phyloP scores from a whole-genome alignment of 1,140 invertebrate genomes.

The Drosophila sp. region DNA sequence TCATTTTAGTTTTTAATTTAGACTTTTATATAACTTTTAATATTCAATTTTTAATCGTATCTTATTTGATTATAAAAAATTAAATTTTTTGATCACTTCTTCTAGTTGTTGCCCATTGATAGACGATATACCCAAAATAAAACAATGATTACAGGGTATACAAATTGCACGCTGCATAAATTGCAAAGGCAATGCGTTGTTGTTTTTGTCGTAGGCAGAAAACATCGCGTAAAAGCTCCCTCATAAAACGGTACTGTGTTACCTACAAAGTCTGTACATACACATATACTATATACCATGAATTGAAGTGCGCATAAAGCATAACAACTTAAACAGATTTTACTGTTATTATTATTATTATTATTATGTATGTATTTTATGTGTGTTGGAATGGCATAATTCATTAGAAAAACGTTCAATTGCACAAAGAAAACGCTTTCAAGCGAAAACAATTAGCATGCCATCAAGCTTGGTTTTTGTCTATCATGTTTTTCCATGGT shows the following conservation, averaged over 20 bases:
- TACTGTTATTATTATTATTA: constrained; percentile 43
- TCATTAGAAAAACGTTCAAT: constrained; percentile 66
- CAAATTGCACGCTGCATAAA: constrained; percentile 64
- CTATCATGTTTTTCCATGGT: background rate
- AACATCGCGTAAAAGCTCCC: constrained; percentile 25
- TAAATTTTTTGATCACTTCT: too few relatives aligned
- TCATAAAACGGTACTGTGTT: constrained; percentile 17
- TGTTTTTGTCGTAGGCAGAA: constrained; percentile 45
- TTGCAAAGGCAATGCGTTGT: constrained; percentile 28
- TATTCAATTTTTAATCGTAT: too few relatives aligned
- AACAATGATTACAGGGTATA: constrained; percentile 16
- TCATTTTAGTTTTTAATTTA: too few relatives aligned
- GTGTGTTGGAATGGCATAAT: constrained; percentile 24
- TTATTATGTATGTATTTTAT: constrained; percentile 15
- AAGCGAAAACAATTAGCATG: constrained; percentile 55
- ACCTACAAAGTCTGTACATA: constrained; percentile 31
- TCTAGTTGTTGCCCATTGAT: too few relatives aligned
- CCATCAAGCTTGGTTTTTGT: constrained; percentile 31
- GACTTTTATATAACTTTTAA: background rate
- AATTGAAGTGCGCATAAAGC: constrained; percentile 53
- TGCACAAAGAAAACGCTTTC: constrained; percentile 36
- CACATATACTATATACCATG: too few relatives aligned
- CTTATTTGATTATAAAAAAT: too few relatives aligned
- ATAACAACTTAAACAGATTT: constrained; percentile 42
- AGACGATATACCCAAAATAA: constrained; percentile 5